A percentile compares a stretch with the other conserved stretches of the same genome.
Evolutionary conservation across 2,113 vertebrate species (phyloP).

Genomic region (Manacus vitellinus): DNA sequence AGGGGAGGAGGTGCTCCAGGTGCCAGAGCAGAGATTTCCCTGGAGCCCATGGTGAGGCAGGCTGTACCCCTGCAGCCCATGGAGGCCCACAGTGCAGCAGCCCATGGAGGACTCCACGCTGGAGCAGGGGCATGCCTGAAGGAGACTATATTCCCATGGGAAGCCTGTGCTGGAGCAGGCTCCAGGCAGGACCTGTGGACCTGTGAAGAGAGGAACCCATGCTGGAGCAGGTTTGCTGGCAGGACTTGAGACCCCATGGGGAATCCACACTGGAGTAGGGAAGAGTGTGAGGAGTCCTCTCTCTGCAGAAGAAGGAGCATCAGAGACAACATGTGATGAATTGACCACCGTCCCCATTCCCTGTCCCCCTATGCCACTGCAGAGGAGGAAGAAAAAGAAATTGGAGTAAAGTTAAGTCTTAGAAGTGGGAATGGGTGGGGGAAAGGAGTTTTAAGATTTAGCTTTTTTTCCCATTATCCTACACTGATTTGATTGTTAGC

Average conservation of each 20-base stretch:
- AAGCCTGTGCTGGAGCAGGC: neutral
- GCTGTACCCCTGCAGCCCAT: neutral
- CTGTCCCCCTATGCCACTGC: neutral
- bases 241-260: neutral
- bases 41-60: neutral
- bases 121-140: neutral
- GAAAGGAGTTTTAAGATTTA: neutral
- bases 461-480: neutral
- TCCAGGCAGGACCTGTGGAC: neutral
- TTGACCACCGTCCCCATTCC: neutral
- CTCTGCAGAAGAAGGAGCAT: neutral
- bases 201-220: neutral
- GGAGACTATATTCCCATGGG: neutral
- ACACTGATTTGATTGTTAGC: neutral
- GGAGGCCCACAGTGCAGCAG: neutral
- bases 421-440: neutral
- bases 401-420: neutral
- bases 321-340: neutral
- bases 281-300: neutral
- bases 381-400: neutral
- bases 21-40: neutral
- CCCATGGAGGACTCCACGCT: accelerated
- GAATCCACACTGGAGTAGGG: neutral
- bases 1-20: neutral
- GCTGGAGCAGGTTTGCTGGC: neutral